Percentiles rank a stretch among this genome's conserved stretches.
These are phyloP conservation scores for Drosophila lini DNA, from an alignment of 1,140 invertebrate species.

Conservation along the genomic window DNA sequence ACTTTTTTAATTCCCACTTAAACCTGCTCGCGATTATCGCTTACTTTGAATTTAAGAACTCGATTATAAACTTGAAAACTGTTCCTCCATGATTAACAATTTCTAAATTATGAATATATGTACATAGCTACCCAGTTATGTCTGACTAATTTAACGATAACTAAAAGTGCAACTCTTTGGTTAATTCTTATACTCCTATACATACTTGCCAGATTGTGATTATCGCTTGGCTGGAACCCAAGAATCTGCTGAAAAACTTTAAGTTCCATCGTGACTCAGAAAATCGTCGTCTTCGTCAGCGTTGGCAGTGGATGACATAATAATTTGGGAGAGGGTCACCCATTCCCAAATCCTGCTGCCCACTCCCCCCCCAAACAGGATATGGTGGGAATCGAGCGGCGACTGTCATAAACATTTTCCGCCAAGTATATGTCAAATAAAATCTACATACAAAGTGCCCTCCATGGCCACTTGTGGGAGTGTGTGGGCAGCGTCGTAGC, in stretches of 20 bases:
- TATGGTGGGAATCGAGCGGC: constrained; percentile 25
- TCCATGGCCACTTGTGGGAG: constrained; percentile 14
- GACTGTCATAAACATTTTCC: constrained; percentile 47
- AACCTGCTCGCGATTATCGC: neutral
- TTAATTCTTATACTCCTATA: neutral
- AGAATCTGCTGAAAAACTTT: constrained; percentile 1
- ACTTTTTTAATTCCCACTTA: no score
- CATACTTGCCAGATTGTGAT: constrained; percentile 1
- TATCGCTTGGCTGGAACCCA: neutral
- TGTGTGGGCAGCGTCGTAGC: constrained; percentile 26
- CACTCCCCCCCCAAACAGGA: constrained; percentile 9
- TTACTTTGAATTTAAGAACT: neutral
- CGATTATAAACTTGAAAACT: neutral
- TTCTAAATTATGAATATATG: neutral
- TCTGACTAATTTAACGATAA: neutral
- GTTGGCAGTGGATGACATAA: constrained; percentile 68
- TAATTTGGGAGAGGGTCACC: constrained; percentile 40
- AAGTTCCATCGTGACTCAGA: constrained; percentile 33
- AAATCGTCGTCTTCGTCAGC: constrained; percentile 31
- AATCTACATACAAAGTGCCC: constrained; percentile 68
- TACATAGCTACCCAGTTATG: no score
- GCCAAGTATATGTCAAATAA: constrained; percentile 48
- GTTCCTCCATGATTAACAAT: neutral
- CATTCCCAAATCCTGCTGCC: constrained; percentile 1
- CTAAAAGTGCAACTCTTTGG: neutral